These are phyloP conservation scores for Selene dorsalis DNA, from an alignment of 2,797 vertebrate species.

Conservation along the genomic window DNA sequence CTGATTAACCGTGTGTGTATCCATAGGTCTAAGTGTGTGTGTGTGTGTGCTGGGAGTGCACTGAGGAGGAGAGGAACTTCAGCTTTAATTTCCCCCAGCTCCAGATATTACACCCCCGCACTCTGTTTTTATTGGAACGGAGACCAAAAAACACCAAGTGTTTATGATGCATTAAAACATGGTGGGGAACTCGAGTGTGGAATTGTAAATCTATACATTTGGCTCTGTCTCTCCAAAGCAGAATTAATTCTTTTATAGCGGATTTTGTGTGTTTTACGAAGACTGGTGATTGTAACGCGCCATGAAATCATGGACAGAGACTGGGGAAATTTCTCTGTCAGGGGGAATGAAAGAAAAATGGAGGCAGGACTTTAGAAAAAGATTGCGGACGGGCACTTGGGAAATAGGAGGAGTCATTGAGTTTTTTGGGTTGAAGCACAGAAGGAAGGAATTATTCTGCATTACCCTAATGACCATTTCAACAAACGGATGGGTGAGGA, in stretches of 20 bases:
- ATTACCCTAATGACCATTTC: conserved; percentile 76
- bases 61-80: conserved; percentile 80
- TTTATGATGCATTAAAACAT: conserved; percentile 85
- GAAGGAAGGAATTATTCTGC: conserved; percentile 70
- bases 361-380: conserved; percentile 28
- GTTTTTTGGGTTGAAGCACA: conserved; percentile 59
- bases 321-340: conserved; percentile 22
- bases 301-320: conserved; percentile 66
- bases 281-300: conserved; percentile 65
- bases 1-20: conserved; percentile 76
- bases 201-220: conserved; percentile 82
- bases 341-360: conserved; percentile 30
- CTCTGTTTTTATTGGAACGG: conserved; percentile 83
- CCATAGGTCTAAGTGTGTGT: conserved; percentile 34
- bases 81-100: conserved; percentile 86
- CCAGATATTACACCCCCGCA: conserved; percentile 84
- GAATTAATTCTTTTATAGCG: conserved; percentile 73
- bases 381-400: conserved; percentile 30
- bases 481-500: conserved; percentile 70
- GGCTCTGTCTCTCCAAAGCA: conserved; percentile 60
- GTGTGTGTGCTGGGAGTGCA: conserved; percentile 58
- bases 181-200: conserved; percentile 67
- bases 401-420: conserved; percentile 49
- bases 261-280: conserved; percentile 72
- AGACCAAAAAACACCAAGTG: conserved; percentile 83